Evolutionary conservation across 1,140 invertebrate species (phyloP), one percentile per base, ranked within the genome.

Genomic region (Oryctes rhinoceros): DNA sequence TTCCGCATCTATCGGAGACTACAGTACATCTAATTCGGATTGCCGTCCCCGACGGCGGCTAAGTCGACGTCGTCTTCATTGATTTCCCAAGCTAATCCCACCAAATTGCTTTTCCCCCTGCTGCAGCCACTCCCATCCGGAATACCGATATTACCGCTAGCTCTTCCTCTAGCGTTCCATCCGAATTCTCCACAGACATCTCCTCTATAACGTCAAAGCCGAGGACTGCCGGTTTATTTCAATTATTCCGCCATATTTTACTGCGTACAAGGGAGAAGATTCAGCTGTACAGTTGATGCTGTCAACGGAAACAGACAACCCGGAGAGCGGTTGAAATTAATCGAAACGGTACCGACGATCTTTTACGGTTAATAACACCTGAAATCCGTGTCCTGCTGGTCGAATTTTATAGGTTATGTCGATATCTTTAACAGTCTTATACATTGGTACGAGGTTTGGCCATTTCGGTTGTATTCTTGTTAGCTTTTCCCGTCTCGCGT

Each of bases 371-470:
- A 59, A 59, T 59, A 59, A 59, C 53, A 59, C 15, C 13, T n/a
- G n/a, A 18, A 59, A 59, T 7, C 18, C 39, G 18, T 59, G 18
- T 59, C 53, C 53, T 18, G 53, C 53, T 59, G 53, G 15, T 59
- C 18, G 53, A 59, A n/a, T 59, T 59, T 59, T 59, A 59, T 59
- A 59, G 53, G 53, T 59, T 59, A 59, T 59, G 53, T 18, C 53
- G 13, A n/a, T 15, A 7, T 7, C 53, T 13, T n/a, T 15, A 7
- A 59, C 18, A 59, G 13, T 59, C 6, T 18, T 18, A 59, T 18
- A 18, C 15, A 3, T n/a, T n/a, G 15, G 18, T 18, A 6, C 18
- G 53, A 18, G 53, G 39, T 44, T 59, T 59, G 18, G 15, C 15
- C 7, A 18, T 15, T 59, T 59, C 53, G 18, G 53, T 4, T n/a